Conservation (phyloP, 2,797 vertebrate species). For the Balearica regulorum region DNA sequence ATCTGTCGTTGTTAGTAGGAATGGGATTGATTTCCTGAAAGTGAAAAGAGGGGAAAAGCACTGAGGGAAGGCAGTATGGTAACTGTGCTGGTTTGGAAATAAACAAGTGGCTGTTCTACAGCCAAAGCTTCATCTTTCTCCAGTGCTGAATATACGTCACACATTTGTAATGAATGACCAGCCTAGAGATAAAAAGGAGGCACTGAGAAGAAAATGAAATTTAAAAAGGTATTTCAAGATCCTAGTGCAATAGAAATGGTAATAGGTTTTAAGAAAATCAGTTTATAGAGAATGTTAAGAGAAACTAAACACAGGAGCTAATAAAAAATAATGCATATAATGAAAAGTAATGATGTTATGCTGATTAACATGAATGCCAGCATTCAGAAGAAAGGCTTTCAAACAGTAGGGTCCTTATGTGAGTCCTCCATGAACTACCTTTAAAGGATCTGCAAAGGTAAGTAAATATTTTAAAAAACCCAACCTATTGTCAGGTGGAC, state of each 20-base stretch:
- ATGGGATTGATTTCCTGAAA: background rate
- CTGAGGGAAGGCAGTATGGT: background rate
- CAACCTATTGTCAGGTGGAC: background rate
- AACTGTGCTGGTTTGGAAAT: background rate
- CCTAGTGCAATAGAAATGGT: background rate
- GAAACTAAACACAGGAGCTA: background rate
- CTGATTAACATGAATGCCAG: background rate
- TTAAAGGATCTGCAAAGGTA: background rate
- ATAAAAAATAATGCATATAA: conserved; percentile 11
- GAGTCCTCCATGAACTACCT: background rate
- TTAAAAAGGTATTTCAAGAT: background rate
- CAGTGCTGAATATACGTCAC: fast-evolving
- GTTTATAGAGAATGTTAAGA: background rate
- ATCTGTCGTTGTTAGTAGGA: background rate
- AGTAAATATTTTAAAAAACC: background rate
- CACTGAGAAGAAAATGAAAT: background rate
- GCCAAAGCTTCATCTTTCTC: background rate
- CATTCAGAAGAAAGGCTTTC: background rate
- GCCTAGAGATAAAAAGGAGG: conserved; percentile 2
- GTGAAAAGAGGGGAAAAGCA: background rate
- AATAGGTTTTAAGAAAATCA: background rate
- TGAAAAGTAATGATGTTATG: conserved; percentile 1
- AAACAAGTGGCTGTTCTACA: background rate
- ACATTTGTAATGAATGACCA: background rate
- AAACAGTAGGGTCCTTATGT: background rate